These are phyloP conservation scores for Rhingia rostrata DNA, from an alignment of 2,888 invertebrate genomes.

Conservation along the genomic window DNA sequence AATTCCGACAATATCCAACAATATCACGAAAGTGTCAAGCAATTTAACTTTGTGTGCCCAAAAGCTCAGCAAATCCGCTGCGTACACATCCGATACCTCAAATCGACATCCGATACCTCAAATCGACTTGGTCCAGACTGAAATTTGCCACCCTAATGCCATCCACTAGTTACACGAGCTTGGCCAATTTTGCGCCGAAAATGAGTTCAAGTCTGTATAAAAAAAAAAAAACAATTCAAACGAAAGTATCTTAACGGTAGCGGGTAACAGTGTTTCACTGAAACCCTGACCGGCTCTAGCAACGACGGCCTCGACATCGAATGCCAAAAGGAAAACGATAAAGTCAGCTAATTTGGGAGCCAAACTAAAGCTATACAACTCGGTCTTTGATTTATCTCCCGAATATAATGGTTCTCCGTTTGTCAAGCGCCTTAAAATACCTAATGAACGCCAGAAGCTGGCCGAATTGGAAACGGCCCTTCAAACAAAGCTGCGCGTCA, in stretches of 20 bases:
- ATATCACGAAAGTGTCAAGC: conserved; percentile 76
- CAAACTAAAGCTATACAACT: conserved; percentile 88
- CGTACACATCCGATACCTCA: conserved; percentile 81
- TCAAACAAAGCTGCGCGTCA: conserved; percentile 87
- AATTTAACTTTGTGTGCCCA: conserved; percentile 63
- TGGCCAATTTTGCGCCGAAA: conserved; percentile 80
- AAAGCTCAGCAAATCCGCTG: conserved; percentile 72
- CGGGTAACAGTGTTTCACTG: conserved; percentile 56
- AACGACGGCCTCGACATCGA: conserved; percentile 7
- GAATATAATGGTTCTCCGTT: conserved; percentile 94
- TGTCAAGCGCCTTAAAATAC: conserved; percentile 93
- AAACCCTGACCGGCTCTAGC: conserved; percentile 9
- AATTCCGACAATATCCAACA: conserved; percentile 79
- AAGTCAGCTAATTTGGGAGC: conserved; percentile 56
- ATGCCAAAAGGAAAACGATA: conserved; percentile 55
- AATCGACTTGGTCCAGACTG: conserved; percentile 91
- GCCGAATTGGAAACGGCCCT: conserved; percentile 91
- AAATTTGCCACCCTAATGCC: conserved; percentile 86
- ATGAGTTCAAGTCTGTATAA: conserved; percentile 77
- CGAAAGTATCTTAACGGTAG: conserved; percentile 76
- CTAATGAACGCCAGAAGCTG: conserved; percentile 93
- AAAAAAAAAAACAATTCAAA: conserved; percentile 79
- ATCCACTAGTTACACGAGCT: conserved; percentile 81
- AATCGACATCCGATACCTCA: no score
- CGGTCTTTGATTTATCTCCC: conserved; percentile 93